Conservation (phyloP, 1,140 invertebrate species). For the Euwallacea fornicatus region DNA sequence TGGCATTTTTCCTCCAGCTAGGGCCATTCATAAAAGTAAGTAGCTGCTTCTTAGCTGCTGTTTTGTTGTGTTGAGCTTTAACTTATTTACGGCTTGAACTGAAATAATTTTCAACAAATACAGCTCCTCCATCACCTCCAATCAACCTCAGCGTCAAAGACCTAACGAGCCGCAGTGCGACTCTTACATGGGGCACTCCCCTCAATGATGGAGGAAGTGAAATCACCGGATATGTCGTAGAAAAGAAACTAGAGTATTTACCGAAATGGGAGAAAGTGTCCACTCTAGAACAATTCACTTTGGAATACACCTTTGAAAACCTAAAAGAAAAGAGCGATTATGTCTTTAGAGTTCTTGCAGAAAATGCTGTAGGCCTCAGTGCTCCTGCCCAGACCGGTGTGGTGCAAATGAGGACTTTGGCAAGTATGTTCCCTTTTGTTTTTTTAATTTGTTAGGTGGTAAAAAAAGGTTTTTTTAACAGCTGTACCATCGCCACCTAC, state of each 20-base stretch:
- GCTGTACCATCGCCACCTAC: constrained; percentile 88
- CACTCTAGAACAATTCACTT: constrained; percentile 76
- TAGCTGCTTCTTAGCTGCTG: constrained; percentile 17
- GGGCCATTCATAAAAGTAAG: constrained; percentile 50
- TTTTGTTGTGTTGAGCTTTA: not conserved
- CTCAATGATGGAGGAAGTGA: constrained; percentile 81
- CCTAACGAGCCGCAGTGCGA: constrained; percentile 82
- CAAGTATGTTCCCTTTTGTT: constrained; percentile 70
- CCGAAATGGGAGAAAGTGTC: constrained; percentile 89
- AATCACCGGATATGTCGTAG: constrained; percentile 90
- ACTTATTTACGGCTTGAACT: not conserved
- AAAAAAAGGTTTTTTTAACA: constrained; percentile 50
- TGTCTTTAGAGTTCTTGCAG: constrained; percentile 87
- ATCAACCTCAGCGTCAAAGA: constrained; percentile 75
- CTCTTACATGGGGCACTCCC: constrained; percentile 84
- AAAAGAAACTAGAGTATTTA: constrained; percentile 75
- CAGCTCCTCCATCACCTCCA: constrained; percentile 81
- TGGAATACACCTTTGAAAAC: constrained; percentile 80
- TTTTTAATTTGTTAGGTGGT: not conserved
- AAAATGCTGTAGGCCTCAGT: constrained; percentile 86
- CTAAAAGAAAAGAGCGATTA: constrained; percentile 88
- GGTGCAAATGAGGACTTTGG: constrained; percentile 88
- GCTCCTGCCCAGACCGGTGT: constrained; percentile 75
- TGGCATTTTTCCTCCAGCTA: constrained; percentile 61
- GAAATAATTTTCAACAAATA: constrained; percentile 23